These are phyloP conservation scores for Drosophila mayri DNA, from an alignment of 1,140 invertebrate species.

Conservation along the genomic window DNA sequence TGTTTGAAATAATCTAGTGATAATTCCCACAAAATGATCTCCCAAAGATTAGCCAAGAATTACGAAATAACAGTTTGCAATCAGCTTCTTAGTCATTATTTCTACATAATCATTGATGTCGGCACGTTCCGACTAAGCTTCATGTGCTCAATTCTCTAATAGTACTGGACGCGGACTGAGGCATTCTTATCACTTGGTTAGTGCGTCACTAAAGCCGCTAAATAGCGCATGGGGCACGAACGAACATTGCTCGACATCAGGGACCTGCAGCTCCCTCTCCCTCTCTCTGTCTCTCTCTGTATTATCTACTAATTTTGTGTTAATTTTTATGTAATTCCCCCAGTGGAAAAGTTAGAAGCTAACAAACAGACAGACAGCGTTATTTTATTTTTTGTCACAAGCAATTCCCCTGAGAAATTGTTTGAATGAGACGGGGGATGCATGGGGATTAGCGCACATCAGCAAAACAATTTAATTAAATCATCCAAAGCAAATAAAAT, in stretches of 20 bases:
- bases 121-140: constrained; percentile 14
- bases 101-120: constrained; percentile 5
- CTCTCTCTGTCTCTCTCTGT: constrained; percentile 1
- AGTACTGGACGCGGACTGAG: not conserved
- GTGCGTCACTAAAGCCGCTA: constrained; percentile 36
- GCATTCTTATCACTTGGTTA: constrained; percentile 27
- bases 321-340: constrained; percentile 47
- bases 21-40: not conserved
- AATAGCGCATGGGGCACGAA: constrained; percentile 33
- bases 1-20: not conserved
- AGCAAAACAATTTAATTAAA: constrained; percentile 63
- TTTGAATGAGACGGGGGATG: not conserved
- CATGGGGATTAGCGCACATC: not conserved
- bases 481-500: constrained; percentile 56
- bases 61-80: not conserved
- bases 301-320: constrained; percentile 57
- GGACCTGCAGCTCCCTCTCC: not conserved
- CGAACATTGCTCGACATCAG: not conserved
- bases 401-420: constrained; percentile 10
- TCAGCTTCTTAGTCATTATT: constrained; percentile 20
- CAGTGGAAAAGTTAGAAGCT: constrained; percentile 46
- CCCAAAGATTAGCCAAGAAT: not conserved
- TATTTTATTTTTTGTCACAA: not conserved
- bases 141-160: constrained; percentile 14
- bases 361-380: constrained; percentile 10